phyloP scores from a whole-genome alignment of 1,140 invertebrate species.

The Aphis gossypii region DNA sequence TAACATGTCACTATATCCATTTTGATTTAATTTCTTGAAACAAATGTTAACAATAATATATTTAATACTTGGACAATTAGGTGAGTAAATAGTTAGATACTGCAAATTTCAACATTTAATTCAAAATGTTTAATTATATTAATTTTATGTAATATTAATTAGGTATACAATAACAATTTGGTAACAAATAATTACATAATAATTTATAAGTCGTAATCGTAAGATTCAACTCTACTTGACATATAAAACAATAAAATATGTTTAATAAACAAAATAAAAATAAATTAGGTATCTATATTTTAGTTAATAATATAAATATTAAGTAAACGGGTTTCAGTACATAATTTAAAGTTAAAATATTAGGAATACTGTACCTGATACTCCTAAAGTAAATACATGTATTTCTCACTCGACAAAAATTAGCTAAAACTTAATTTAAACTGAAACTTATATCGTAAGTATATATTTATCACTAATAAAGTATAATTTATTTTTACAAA shows the following conservation, averaged over 20 bases:
- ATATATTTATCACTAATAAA: background rate
- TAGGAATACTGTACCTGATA: conserved; percentile 45
- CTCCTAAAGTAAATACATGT: conserved; percentile 8
- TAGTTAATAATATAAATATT: background rate
- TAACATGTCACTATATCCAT: background rate
- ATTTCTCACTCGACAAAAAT: conserved; percentile 35
- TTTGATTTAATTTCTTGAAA: background rate
- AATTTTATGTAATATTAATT: background rate
- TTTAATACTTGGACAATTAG: background rate
- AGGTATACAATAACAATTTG: conserved; percentile 41
- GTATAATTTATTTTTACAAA: background rate
- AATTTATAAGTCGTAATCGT: background rate
- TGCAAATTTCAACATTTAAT: background rate
- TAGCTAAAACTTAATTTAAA: conserved; percentile 17
- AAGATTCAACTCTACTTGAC: background rate
- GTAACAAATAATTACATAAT: conserved; percentile 39
- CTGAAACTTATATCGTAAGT: background rate
- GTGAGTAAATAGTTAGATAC: background rate
- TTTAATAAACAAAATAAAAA: conserved; percentile 45
- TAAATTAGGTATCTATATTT: background rate
- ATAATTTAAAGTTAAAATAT: conserved; percentile 16
- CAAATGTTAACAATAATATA: background rate
- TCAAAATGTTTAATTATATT: conserved; percentile 30
- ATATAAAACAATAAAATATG: conserved; percentile 35
- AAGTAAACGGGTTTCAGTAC: background rate